Evolutionary conservation across 2,797 vertebrate species (phyloP).

Genomic region (Orientallactaga sibirica): DNA sequence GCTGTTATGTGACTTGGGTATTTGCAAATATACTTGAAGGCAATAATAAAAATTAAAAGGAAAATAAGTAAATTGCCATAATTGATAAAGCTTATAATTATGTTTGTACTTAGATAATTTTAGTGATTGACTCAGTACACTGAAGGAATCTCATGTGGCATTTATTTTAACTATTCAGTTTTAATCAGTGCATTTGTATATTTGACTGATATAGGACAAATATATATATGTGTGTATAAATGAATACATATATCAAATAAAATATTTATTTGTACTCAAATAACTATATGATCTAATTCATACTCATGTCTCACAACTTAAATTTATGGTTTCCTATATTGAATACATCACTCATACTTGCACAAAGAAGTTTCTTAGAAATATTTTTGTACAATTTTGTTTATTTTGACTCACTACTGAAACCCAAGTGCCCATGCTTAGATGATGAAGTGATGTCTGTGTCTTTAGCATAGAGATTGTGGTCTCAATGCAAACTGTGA

Average conservation of each 20-base stretch:
- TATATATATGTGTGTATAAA: background rate
- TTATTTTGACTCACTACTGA: conserved; percentile 19
- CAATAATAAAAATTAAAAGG: background rate
- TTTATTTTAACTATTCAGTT: conserved; percentile 22
- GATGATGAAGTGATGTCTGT: background rate
- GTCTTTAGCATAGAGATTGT: background rate
- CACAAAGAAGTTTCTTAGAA: conserved; percentile 25
- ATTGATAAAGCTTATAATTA: background rate
- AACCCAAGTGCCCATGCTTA: conserved; percentile 1
- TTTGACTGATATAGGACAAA: conserved; percentile 1
- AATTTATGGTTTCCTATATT: conserved; percentile 13
- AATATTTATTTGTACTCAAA: background rate
- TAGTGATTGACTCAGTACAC: background rate
- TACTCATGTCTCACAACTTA: background rate
- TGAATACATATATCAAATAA: background rate
- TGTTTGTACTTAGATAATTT: background rate
- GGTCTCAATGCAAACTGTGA: background rate
- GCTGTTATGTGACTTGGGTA: conserved; percentile 69
- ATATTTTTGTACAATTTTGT: background rate
- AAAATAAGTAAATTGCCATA: background rate
- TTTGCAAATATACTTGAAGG: background rate
- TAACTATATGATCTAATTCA: background rate
- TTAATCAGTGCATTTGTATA: background rate
- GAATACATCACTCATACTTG: background rate
- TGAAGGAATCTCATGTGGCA: background rate